phyloP scores from a whole-genome alignment of 2,888 invertebrate species.

The Colostygia pectinataria region DNA sequence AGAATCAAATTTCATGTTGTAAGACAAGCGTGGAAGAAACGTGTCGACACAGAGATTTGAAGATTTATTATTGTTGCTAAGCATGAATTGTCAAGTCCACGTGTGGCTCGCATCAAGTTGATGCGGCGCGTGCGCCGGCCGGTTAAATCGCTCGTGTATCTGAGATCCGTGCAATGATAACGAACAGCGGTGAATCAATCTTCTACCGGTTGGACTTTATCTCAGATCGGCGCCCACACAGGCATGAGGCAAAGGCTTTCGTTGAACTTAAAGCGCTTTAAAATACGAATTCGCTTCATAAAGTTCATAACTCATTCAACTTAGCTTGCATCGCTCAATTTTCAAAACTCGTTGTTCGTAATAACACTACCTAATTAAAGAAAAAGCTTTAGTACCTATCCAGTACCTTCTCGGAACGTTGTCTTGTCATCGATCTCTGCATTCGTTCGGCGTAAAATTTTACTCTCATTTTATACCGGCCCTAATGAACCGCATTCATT shows the following conservation, averaged over 20 bases:
- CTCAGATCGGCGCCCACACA: constrained; percentile 64
- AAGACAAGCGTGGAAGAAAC: constrained; percentile 52
- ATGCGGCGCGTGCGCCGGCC: constrained; percentile 60
- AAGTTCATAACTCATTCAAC: constrained; percentile 6
- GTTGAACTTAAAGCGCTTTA: constrained; percentile 49
- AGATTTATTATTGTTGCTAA: constrained; percentile 70
- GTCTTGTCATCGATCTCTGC: constrained; percentile 55
- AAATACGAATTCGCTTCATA: constrained; percentile 2
- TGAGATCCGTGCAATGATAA: constrained; percentile 67
- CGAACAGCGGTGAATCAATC: constrained; percentile 74
- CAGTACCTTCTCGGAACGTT: constrained; percentile 43
- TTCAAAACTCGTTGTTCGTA: constrained; percentile 45
- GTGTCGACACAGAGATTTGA: constrained; percentile 57
- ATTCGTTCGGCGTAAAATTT: constrained; percentile 54
- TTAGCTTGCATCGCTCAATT: constrained; percentile 32
- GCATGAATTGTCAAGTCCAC: constrained; percentile 60
- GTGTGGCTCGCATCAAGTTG: constrained; percentile 44
- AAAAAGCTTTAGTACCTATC: constrained; percentile 53
- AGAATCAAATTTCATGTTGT: constrained; percentile 67
- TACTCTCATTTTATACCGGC: constrained; percentile 59
- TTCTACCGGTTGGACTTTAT: constrained; percentile 64
- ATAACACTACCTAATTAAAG: constrained; percentile 64
- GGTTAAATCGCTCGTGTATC: constrained; percentile 61
- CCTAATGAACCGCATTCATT: constrained; percentile 69
- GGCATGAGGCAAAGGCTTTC: constrained; percentile 51